These are phyloP conservation scores for Dione vanillae DNA, from an alignment of 2,888 invertebrate species.

Conservation along the genomic window DNA sequence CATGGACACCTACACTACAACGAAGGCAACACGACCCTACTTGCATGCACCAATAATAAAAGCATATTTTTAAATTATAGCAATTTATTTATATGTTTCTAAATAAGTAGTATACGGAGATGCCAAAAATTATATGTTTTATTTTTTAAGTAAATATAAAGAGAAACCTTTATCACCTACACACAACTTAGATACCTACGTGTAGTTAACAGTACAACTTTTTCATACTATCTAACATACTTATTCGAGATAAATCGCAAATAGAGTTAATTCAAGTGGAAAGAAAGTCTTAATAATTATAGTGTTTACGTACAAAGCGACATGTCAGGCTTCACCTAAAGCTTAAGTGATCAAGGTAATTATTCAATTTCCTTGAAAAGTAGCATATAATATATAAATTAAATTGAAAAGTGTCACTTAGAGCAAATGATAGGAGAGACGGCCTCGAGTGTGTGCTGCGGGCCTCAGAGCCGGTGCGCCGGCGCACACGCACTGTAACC, in stretches of 20 bases:
- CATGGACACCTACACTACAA: background rate
- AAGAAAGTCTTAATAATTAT: background rate
- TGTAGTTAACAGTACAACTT: no score
- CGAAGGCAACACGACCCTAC: no score
- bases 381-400: background rate
- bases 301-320: background rate
- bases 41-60: background rate
- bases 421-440: background rate
- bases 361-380: background rate
- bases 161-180: no score
- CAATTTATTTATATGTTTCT: no score
- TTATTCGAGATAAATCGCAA: no score
- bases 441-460: background rate
- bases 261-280: no score
- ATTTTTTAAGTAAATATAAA: no score
- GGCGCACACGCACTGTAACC: background rate
- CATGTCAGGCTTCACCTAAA: background rate
- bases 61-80: background rate
- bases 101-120: no score
- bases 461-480: background rate
- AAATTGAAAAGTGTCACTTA: slow-evolving; percentile 8
- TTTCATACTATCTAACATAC: no score
- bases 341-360: background rate
- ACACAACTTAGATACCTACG: no score
- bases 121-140: no score